Evolutionary conservation across 2,797 vertebrate genomes (phyloP), one percentile per base, ranked within the genome.

Genomic region (Pyrocephalus nanus): DNA sequence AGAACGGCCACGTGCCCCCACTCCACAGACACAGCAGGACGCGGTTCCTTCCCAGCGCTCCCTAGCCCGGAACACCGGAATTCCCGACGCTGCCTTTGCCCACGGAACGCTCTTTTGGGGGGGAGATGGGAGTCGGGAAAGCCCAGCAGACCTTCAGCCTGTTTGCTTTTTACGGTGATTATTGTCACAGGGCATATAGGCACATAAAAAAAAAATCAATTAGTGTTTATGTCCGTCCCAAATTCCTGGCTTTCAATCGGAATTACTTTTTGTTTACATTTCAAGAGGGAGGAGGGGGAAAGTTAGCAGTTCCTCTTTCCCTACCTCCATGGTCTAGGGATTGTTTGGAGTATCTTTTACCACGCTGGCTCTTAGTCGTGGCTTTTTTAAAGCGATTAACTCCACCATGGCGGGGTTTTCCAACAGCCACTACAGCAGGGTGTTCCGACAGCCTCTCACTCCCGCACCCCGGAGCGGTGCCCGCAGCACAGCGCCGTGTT

Each of bases 71-170:
- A 88, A 45, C 7, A 23, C 26, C 43, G 51, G 58, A 43, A 93
- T 48, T 79, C 69, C 11, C 0, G 32, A 38, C 9, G 20, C 66
- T 53, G 79, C 45, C 53, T 51, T 20, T 53, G 42, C 69, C 72
- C 7, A 12, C 21, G 40, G 30, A 71, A 77, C 3, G 15, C 26
- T 82, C 26, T 15, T 60, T 58, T 8, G 3, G 0, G 0, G 5
- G 17, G 15, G 23, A n/a, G 3, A 58, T 14, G 25, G 23, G 23
- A 57, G 21, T 1, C 1, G 29, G 69, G 65, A 85, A 80, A 91
- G 34, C 57, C 54, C 32, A 58, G 55, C 51, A 95, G 25, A 43
- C 36, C 58, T 73, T 30, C 60, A 64, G 27, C 27, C 25, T 30
- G 36, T 43, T 62, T 65, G 43, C 16, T 92, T 73, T 60, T 53